Percentiles rank a stretch among this genome's conserved stretches.
phyloP scores from a whole-genome alignment of 2,113 vertebrate species.

The Garra rufa region DNA sequence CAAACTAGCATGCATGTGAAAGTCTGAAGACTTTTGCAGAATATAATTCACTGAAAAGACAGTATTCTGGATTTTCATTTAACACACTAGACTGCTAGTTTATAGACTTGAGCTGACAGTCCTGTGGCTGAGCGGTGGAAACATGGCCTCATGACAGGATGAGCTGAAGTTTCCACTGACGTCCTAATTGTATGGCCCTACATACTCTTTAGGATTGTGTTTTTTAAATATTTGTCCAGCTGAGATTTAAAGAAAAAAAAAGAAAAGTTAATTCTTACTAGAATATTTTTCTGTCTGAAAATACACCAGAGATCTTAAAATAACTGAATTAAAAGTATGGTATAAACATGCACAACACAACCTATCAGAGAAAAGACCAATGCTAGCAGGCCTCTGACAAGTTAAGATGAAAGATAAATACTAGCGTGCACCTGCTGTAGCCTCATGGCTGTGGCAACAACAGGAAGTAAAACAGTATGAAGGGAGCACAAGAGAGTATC shows the following conservation, averaged over 20 bases:
- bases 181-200: background rate
- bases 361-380: background rate
- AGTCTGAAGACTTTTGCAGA: background rate
- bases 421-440: background rate
- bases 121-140: background rate
- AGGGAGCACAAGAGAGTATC: background rate
- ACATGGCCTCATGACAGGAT: slow-evolving; percentile 11
- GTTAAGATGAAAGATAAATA: background rate
- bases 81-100: slow-evolving; percentile 11
- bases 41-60: background rate
- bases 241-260: background rate
- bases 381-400: background rate
- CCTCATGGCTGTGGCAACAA: background rate
- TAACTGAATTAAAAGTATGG: background rate
- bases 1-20: background rate
- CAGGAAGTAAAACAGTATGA: background rate
- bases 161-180: slow-evolving; percentile 3
- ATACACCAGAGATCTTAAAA: too few relatives aligned
- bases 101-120: background rate
- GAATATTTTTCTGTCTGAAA: too few relatives aligned
- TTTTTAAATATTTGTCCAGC: background rate
- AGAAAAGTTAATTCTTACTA: background rate
- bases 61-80: background rate
- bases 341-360: background rate
- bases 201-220: background rate